Conservation (phyloP, 2,797 vertebrate species). For the Gallirallus australis region DNA sequence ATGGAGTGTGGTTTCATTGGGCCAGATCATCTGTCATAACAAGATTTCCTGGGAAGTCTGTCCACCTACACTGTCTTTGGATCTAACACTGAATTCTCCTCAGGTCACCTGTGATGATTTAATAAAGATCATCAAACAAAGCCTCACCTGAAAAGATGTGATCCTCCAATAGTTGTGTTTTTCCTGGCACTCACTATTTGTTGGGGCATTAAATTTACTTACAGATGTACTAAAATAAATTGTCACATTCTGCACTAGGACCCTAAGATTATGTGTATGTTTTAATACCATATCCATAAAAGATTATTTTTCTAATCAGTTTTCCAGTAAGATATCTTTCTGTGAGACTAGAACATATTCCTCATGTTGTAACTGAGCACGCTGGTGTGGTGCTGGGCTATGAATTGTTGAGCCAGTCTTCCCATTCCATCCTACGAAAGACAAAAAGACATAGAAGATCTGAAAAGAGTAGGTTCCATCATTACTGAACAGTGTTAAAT, state of each 20-base stretch:
- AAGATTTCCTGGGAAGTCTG: background rate
- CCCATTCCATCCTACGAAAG: background rate
- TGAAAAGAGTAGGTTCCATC: background rate
- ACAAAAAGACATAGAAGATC: background rate
- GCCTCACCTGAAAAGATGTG: background rate
- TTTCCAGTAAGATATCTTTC: background rate
- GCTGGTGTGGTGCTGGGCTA: background rate
- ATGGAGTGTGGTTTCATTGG: background rate
- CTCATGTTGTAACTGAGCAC: background rate
- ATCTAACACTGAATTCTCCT: background rate
- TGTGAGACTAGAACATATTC: background rate
- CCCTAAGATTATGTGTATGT: background rate
- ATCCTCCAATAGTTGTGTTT: background rate
- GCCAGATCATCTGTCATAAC: background rate
- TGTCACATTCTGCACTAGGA: background rate
- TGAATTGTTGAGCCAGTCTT: background rate
- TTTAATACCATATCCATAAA: background rate
- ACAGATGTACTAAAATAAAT: background rate
- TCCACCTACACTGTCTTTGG: background rate
- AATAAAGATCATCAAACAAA: background rate
- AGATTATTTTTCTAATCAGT: background rate
- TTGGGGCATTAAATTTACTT: background rate
- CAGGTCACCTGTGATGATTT: background rate
- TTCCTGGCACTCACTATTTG: background rate
- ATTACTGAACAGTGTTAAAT: background rate